Evolutionary conservation across 2,888 invertebrate species (phyloP), one percentile per base, ranked within the genome.

Genomic region (Drosophila lacicola): DNA sequence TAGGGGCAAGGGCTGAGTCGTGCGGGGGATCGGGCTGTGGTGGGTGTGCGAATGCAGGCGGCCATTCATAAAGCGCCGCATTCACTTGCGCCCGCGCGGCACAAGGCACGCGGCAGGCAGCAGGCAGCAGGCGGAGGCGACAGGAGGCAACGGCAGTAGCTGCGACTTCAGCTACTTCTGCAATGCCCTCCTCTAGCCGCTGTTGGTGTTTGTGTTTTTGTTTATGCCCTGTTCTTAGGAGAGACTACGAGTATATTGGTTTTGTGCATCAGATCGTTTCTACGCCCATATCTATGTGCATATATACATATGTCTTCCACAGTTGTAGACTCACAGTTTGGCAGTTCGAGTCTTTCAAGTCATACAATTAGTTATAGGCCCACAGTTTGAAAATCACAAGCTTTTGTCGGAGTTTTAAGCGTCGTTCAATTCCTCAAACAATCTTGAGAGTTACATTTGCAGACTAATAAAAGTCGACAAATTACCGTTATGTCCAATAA

Each of bases 11-110:
- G 41, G 17, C 41, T 41, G 41, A 29, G 29, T 29, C 29, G 36
- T 11, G 13, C 13, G 36, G 10, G 36, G 34, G 36, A 9, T 10
- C 34, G 34, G 11, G 2, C 10, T 11, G 41, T 3, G 3, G 4
- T 2, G 19, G 61, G 34, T 57, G 14, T 47, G 55, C 21, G 19
- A 53, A 17, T 51, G 46, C 56, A 39, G 49, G 82, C 63, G 74
- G 74, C 78, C 70, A 86, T 82, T 82, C 82, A 82, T 73, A 80
- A 86, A 83, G 80, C 72, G 78, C 60, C 4, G 70, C 34, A 70
- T 62, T 74, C 61, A 69, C 49, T 47, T 36, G 17, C 45, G 29
- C 41, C n/a, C 46, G 34, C 29, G 51, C 14, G 19, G 41, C 49
- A 19, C 29, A 8, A 9, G 19, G 10, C 13, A 11, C 19, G 61